Conservation (phyloP, 2,797 vertebrate species). For the Ficedula albicollis region DNA sequence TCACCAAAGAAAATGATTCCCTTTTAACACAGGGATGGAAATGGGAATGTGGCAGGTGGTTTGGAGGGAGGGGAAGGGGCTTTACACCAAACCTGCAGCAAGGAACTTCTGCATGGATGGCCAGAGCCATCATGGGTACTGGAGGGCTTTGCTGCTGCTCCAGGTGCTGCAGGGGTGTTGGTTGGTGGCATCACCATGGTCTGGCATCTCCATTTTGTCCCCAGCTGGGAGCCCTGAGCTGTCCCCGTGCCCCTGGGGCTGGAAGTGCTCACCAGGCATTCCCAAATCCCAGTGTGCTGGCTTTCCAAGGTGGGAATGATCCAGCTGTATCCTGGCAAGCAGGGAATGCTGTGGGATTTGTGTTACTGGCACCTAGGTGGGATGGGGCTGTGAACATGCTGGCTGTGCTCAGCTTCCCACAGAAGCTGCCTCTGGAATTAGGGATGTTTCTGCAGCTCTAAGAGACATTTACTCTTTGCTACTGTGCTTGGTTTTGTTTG, state of each 20-base stretch:
- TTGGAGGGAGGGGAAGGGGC: not conserved
- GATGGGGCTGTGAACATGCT: not conserved
- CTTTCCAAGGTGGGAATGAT: not conserved
- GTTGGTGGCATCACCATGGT: not conserved
- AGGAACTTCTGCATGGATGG: not conserved
- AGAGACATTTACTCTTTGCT: not conserved
- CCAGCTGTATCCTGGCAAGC: not conserved
- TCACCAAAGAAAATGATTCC: not conserved
- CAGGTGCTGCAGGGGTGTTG: not conserved
- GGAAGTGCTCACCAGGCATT: not conserved
- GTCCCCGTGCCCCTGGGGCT: accelerated
- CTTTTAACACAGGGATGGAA: not conserved
- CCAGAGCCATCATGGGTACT: not conserved
- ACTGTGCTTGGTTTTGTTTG: slow-evolving; percentile 15
- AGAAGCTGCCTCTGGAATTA: not conserved
- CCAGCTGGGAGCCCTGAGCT: not conserved
- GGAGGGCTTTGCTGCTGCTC: not conserved
- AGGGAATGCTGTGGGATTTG: not conserved
- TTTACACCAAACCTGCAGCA: not conserved
- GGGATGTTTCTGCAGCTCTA: not conserved
- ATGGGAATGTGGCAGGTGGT: not conserved
- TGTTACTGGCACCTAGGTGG: not conserved
- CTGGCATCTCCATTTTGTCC: not conserved
- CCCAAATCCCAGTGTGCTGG: not conserved
- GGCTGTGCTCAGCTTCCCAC: not conserved